phyloP scores from a whole-genome alignment of 2,113 vertebrate genomes.

The Hippocampus mohnikei region DNA sequence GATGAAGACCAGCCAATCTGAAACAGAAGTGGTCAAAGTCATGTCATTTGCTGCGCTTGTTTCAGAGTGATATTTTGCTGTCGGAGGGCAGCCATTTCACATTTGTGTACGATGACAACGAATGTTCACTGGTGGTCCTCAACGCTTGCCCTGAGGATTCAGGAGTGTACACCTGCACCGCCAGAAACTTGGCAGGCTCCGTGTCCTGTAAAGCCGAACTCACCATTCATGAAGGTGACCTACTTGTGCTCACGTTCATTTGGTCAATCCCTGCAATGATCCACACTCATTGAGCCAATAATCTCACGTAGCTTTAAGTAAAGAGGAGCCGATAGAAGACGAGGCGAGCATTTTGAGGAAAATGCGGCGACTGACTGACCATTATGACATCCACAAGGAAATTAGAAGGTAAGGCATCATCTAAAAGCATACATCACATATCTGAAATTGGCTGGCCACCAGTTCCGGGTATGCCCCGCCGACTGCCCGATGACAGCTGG shows the following conservation, averaged over 20 bases:
- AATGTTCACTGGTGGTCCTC: constrained; percentile 91
- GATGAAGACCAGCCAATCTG: too few relatives aligned
- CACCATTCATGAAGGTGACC: constrained; percentile 80
- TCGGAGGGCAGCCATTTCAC: constrained; percentile 89
- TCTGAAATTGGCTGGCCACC: too few relatives aligned
- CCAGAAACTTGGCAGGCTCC: constrained; percentile 87
- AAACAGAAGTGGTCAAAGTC: neutral
- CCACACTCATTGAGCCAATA: neutral
- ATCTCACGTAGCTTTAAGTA: constrained; percentile 53
- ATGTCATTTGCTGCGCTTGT: neutral
- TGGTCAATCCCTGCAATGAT: neutral
- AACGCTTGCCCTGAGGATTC: constrained; percentile 80
- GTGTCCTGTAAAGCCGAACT: constrained; percentile 96
- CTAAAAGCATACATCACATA: neutral
- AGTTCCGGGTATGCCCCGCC: too few relatives aligned
- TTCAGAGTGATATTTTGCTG: constrained; percentile 83
- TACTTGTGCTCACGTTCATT: neutral
- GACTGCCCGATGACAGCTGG: too few relatives aligned
- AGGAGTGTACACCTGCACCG: constrained; percentile 91
- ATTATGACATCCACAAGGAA: constrained; percentile 91
- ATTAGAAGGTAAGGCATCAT: constrained; percentile 79
- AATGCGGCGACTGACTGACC: constrained; percentile 83
- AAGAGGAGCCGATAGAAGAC: constrained; percentile 74
- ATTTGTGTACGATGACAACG: constrained; percentile 93
- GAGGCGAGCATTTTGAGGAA: constrained; percentile 79